Evolutionary conservation across 92 coral and sea anemone genomes (phyloP).

Genomic region (Parazoanthus swiftii): DNA sequence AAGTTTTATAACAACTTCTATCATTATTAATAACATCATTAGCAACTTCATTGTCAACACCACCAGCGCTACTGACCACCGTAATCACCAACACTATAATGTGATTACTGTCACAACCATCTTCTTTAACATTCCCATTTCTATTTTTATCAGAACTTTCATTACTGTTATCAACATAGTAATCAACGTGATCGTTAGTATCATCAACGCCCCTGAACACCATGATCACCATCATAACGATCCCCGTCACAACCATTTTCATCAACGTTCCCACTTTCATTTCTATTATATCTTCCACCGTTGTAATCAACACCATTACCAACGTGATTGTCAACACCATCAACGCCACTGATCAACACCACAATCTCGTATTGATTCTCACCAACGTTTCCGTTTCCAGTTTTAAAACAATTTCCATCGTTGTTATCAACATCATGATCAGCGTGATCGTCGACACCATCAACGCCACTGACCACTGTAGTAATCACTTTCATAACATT

Average conservation of each 20-base stretch:
- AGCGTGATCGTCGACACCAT: background rate
- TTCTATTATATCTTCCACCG: background rate
- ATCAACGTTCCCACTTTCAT: background rate
- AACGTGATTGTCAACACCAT: background rate
- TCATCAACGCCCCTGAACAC: too few species aligned
- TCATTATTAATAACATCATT: background rate
- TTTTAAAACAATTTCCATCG: too few species aligned
- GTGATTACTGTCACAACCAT: background rate
- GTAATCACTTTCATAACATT: too few species aligned
- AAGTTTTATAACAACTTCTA: too few species aligned
- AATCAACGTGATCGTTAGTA: too few species aligned
- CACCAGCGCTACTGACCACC: background rate
- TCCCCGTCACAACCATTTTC: background rate
- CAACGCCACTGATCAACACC: background rate
- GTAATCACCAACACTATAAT: background rate
- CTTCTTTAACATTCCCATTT: background rate
- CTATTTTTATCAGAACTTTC: too few species aligned
- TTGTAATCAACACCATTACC: background rate
- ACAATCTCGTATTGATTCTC: too few species aligned
- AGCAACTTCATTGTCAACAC: background rate
- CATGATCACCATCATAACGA: background rate
- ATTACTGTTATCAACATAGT: too few species aligned
- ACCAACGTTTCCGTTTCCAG: too few species aligned
- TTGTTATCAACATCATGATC: background rate
- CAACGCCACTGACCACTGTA: too few species aligned